phyloP scores from a whole-genome alignment of 2,113 vertebrate genomes.

The Eulacestoma nigropectus region DNA sequence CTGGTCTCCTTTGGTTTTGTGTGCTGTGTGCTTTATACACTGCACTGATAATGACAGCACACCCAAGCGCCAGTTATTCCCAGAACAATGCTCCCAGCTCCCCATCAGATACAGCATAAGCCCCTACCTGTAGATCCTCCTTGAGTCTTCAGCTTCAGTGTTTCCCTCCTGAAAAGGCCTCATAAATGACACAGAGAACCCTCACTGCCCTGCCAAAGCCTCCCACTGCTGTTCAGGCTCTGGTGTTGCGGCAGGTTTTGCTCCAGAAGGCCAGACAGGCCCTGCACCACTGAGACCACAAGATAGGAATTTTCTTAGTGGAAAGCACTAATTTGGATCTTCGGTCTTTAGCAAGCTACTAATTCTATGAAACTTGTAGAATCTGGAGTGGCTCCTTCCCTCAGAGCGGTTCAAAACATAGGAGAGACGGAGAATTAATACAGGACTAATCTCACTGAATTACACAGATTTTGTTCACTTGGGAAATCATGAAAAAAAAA shows the following conservation, averaged over 20 bases:
- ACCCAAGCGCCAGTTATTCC: neutral
- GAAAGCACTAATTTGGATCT: neutral
- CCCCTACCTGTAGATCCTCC: neutral
- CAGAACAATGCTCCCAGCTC: neutral
- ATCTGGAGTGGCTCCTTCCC: neutral
- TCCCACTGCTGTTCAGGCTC: neutral
- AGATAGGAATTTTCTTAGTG: neutral
- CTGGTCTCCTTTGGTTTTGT: neutral
- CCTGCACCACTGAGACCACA: neutral
- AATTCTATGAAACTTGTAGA: neutral
- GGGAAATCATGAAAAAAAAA: neutral
- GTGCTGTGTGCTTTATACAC: neutral
- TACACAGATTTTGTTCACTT: neutral
- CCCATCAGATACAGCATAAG: neutral
- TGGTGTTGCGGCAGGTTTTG: neutral
- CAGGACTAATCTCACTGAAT: neutral
- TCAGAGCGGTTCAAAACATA: neutral
- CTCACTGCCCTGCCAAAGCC: neutral
- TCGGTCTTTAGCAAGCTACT: neutral
- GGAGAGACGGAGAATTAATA: neutral
- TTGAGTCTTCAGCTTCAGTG: neutral
- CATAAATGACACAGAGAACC: neutral
- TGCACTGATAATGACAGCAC: neutral
- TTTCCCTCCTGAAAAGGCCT: neutral
- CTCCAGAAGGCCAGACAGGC: neutral